Evolutionary conservation across 1,140 invertebrate genomes (phyloP), one percentile per base, ranked within the genome.

Genomic region (Rhopalosiphum padi): DNA sequence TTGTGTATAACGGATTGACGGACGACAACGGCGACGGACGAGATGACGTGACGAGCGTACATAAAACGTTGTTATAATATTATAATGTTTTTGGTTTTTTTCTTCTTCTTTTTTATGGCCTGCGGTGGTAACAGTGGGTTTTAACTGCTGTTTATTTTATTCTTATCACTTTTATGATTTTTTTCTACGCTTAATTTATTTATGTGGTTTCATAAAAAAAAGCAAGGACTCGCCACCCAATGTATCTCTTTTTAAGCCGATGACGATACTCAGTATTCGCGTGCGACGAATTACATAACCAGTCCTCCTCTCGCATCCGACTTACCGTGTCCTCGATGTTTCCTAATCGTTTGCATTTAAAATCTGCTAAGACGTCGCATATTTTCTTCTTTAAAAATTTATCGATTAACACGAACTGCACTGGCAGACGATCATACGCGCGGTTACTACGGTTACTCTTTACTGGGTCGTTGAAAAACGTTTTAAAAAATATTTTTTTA

Each of bases 11-110:
- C 55, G 8, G 55, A 60, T 25, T 68, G 2, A 55, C 88, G 88
- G 48, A 89, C 48, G 87, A 89, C 60, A 68, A 68, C 60, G 8
- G 41, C 87, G 48, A 55, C 87, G 88, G 51, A 55, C 88, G 51
- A 89, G 51, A 89, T 89, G 88, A 89, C 90, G 90, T 91, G 90
- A 91, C 90, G 55, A 60, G 90, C 90, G 90, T 91, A 77, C 41
- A 91, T 91, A 77, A 91, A 91, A 91, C 90, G 60, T 55, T 90
- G 41, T 90, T 18, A 60, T 90, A 35, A 35, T 25, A 53, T 51
- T 25, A 53, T 51, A 51, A 51, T 51, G 51, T 41, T 41, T 37
- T 60, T 83, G 8, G 41, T 15, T 46, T 37, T 55, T 77, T 68
- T 77, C 11, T 15, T 15, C 25, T 30, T 9, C 11, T 68, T 41